Percentiles rank a stretch among this genome's conserved stretches.
These are phyloP conservation scores for Heliconius ismenius DNA, from an alignment of 2,888 invertebrate species.

Conservation along the genomic window DNA sequence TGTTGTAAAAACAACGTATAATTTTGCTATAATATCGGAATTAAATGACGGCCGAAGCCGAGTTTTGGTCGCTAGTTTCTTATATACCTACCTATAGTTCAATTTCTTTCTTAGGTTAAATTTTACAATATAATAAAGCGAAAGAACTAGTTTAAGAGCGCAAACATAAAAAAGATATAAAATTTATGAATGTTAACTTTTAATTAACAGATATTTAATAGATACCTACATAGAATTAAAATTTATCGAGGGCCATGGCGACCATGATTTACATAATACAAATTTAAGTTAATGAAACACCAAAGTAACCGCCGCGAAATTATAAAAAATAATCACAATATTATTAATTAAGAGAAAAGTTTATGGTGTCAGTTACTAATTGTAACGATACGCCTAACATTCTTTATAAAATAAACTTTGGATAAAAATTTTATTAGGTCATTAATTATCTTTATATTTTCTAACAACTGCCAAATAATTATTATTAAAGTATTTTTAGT, in stretches of 20 bases:
- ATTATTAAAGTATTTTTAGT: not conserved
- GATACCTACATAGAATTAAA: not conserved
- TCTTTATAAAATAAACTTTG: not conserved
- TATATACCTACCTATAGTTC: too few species aligned
- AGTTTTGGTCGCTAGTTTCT: too few species aligned
- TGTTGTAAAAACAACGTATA: too few species aligned
- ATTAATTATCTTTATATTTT: not conserved
- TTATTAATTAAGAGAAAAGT: not conserved
- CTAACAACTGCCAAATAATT: too few species aligned
- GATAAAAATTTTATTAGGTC: not conserved
- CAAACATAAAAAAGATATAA: not conserved
- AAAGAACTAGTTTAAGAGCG: not conserved
- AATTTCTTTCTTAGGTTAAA: too few species aligned
- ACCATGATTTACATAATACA: conserved; percentile 9
- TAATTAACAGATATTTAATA: not conserved
- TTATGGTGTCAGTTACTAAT: not conserved
- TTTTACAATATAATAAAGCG: not conserved
- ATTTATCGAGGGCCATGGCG: not conserved
- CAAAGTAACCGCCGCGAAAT: not conserved
- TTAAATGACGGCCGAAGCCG: too few species aligned
- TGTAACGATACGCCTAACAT: not conserved
- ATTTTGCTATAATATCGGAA: too few species aligned
- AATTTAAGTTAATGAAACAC: not conserved
- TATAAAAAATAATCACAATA: not conserved
- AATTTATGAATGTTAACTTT: not conserved